Conservation (phyloP, 2,113 vertebrate species). For the Hemichromis elongatus region DNA sequence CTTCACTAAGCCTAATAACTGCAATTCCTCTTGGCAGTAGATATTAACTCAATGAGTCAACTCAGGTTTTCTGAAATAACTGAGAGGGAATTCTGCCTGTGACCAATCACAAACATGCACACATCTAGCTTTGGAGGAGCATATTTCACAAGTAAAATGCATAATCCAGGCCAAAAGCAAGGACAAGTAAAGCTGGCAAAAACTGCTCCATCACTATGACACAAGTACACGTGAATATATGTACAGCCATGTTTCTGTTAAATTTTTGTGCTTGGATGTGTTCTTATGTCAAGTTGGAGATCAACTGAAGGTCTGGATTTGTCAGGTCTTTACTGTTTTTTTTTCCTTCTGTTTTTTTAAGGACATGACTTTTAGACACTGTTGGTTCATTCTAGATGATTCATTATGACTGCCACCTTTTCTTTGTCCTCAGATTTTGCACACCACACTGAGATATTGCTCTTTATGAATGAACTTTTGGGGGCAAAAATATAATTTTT, state of each 20-base stretch:
- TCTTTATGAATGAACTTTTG: neutral
- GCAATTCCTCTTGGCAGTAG: neutral
- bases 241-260: neutral
- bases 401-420: neutral
- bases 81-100: neutral
- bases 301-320: neutral
- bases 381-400: fast-evolving
- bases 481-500: neutral
- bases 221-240: neutral
- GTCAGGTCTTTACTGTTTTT: neutral
- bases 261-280: neutral
- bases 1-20: neutral
- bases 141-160: neutral
- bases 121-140: neutral
- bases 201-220: neutral
- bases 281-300: neutral
- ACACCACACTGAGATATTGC: neutral
- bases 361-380: neutral
- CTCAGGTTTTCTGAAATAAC: neutral
- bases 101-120: neutral
- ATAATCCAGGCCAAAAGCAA: neutral
- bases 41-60: neutral
- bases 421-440: neutral
- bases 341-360: fast-evolving
- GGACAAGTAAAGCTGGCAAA: neutral